Percentiles rank a stretch among this genome's conserved stretches.
phyloP scores from a whole-genome alignment of 1,140 invertebrate species.

The Brachionus plicatilis region DNA sequence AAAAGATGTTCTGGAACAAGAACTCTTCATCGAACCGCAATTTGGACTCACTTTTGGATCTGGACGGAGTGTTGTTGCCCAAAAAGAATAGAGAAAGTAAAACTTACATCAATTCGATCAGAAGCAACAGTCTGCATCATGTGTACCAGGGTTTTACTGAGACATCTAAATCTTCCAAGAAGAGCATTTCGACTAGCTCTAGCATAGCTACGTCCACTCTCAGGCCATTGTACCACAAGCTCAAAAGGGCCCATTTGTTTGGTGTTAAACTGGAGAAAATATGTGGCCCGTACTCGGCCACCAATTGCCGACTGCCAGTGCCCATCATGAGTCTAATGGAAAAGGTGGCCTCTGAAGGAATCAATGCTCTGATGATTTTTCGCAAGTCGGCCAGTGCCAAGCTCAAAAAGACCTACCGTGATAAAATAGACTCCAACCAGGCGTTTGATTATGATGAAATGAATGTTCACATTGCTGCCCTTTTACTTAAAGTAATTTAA shows the following conservation, averaged over 20 bases:
- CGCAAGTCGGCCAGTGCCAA: conserved; percentile 38
- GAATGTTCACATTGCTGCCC: conserved; percentile 36
- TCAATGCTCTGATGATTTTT: conserved; percentile 21
- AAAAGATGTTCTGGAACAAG: conserved; percentile 11
- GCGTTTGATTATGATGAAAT: conserved; percentile 18
- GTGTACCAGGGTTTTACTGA: neutral
- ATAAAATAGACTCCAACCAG: conserved; percentile 11
- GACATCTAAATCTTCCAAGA: neutral
- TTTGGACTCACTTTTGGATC: neutral
- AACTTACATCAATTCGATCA: neutral
- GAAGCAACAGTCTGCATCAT: conserved; percentile 21
- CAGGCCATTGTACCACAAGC: neutral
- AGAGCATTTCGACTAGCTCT: neutral
- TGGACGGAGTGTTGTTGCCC: neutral
- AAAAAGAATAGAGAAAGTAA: neutral
- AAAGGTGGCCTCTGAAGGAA: conserved; percentile 15
- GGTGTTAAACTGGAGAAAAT: conserved; percentile 36
- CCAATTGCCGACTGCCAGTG: neutral
- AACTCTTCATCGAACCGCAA: neutral
- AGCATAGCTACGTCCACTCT: neutral
- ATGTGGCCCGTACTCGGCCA: neutral
- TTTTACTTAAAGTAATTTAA: neutral
- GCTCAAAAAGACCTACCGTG: conserved; percentile 13
- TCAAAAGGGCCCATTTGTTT: neutral
- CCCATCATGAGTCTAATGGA: conserved; percentile 1